Base-by-base conservation (phyloP, 1,140 invertebrate species). In the Steinernema khuongi region DNA sequence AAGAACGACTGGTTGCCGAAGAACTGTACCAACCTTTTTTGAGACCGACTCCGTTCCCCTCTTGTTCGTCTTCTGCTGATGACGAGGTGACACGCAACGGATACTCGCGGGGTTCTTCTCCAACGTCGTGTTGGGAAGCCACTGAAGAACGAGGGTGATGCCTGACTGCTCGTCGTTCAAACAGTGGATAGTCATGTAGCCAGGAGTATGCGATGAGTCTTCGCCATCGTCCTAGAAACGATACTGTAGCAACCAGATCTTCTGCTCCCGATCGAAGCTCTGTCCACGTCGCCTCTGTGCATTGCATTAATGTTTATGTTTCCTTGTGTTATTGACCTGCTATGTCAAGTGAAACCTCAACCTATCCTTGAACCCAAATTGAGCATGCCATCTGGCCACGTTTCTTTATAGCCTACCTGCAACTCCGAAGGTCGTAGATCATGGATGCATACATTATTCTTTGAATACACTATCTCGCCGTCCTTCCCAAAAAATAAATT, bases 401-500 rank as follows among this genome's bases (percentile, higher is more conserved):
- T 41, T 41, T 41, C 7, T n/a, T 41, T 41, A n/a, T n/a, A 41
- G 36, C 36, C 7, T n/a, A 60, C 50, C 50, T 60, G 50, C 11
- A 11, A 60, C 7, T 60, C 50, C 19, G 50, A 60, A 14, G 50
- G 50, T 60, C 50, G 14, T 26, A 60, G 26, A 22, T 94, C 93
- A 88, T 97, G 94, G 28, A 97, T 93, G 86, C 94, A 97, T 11
- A 96, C 93, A 87, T 97, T 96, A 85, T 96, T 97, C 80, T 90
- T 90, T 4, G 83, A 85, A 72, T 78, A 84, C 19, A 84, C 78
- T 26, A 85, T 77, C 33, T 84, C 83, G 17, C 83, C 83, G 69
- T 84, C 79, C 74, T 81, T 82, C 22, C 83, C 83, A 36, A 83
- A 44, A 70, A 84, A 84, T 44, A 73, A 79, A 44, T 78, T 83